Base-by-base conservation (phyloP, 2,113 vertebrate species). In the Syrrhaptes paradoxus region DNA sequence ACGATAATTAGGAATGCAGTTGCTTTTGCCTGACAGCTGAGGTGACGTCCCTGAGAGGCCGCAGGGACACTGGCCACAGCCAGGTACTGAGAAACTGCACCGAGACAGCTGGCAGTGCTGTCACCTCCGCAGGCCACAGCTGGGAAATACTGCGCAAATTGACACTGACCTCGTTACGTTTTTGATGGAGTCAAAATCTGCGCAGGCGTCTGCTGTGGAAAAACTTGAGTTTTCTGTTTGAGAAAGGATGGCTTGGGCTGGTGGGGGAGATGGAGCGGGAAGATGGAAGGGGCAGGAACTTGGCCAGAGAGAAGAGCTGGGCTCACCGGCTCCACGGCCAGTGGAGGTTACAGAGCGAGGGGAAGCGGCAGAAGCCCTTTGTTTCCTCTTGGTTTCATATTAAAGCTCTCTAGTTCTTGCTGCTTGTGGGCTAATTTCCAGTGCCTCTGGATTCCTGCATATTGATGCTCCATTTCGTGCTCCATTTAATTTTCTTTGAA, bases 401-500 rank as follows among this genome's bases (percentile, higher is more conserved):
- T 85, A 26, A 4, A 72, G 48, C 68, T 65, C 7, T 66, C 34
- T 55, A 6, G 31, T 57, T 84, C 73, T 89, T 54, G 32, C 77
- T 74, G 77, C 65, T 82, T 43, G 9, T 2, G 19, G 68, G 28
- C 67, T 83, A 9, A 70, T 85, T 94, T 75, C 62, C 17, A 57
- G 62, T 68, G 57, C 66, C 28, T 79, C 85, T 93, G 75, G 52
- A 68, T 90, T 93, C 71, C 92, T 87, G 70, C 25, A 25, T 81
- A 51, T 62, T 55, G 59, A 85, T 89, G 84, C 31, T 81, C 38
- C 25, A 36, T 95, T 94, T 96, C 57, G 38, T 46, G 76, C 80
- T 80, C 63, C 38, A 17, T 94, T 94, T 96, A 58, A 61, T 90
- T 81, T 92, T 91, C 73, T 91, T 82, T 79, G 74, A 85, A 91